phyloP scores from a whole-genome alignment of 2,888 invertebrate genomes.

The Volucella zonaria region DNA sequence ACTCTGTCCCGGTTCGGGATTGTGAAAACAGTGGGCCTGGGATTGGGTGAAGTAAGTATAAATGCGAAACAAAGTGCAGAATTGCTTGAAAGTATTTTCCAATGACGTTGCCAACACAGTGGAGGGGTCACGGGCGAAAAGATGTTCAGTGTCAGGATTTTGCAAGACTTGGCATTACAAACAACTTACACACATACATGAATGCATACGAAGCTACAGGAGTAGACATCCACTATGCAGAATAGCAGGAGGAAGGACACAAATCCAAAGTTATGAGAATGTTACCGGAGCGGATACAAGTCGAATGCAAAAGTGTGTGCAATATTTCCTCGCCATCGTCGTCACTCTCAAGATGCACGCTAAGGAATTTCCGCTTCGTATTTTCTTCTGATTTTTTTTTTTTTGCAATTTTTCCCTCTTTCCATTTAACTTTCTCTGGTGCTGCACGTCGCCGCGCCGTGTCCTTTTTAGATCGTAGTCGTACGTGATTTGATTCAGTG shows the following conservation, averaged over 20 bases:
- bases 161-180: slow-evolving; percentile 49
- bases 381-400: slow-evolving; percentile 47
- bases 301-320: slow-evolving; percentile 73
- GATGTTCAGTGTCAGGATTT: slow-evolving; percentile 68
- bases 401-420: neutral
- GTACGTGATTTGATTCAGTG: slow-evolving; percentile 73
- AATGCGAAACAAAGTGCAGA: slow-evolving; percentile 72
- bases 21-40: slow-evolving; percentile 13
- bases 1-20: neutral
- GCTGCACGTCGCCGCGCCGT: no score
- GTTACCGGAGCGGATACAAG: slow-evolving; percentile 73
- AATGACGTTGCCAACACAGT: slow-evolving; percentile 38
- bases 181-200: slow-evolving; percentile 25
- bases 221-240: neutral
- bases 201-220: slow-evolving; percentile 4
- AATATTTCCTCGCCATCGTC: slow-evolving; percentile 68
- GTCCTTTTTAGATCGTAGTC: slow-evolving; percentile 19
- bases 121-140: neutral
- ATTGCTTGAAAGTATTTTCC: slow-evolving; percentile 72
- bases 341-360: slow-evolving; percentile 70
- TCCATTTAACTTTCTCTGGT: neutral
- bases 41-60: slow-evolving; percentile 12
- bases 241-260: slow-evolving; percentile 38
- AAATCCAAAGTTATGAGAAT: slow-evolving; percentile 72
- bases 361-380: slow-evolving; percentile 72